A percentile compares a stretch with the other conserved stretches of the same genome.
Conservation (phyloP, 2,797 vertebrate species). For the Acridotheres tristis region DNA sequence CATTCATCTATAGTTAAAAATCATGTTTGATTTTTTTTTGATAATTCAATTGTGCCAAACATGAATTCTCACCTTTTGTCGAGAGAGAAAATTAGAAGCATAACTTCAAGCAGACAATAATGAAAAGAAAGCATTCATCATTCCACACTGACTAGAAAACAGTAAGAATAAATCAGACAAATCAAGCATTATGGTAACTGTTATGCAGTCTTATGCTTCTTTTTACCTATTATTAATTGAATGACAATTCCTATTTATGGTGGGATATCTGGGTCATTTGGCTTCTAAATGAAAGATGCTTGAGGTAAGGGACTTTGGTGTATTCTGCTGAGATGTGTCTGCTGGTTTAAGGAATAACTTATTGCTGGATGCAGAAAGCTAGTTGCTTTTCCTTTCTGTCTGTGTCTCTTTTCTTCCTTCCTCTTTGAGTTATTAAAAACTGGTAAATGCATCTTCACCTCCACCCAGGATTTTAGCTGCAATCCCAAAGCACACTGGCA, state of each 20-base stretch:
- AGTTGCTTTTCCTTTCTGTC: not conserved
- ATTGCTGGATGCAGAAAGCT: not conserved
- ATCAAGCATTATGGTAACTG: constrained; percentile 32
- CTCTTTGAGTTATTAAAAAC: not conserved
- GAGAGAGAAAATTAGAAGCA: constrained; percentile 11
- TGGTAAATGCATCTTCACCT: not conserved
- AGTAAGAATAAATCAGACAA: constrained; percentile 46
- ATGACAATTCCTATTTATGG: constrained; percentile 58
- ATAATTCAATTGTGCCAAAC: constrained; percentile 8
- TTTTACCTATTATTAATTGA: constrained; percentile 66
- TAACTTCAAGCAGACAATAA: constrained; percentile 22
- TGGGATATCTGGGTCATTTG: not conserved
- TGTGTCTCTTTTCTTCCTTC: too few relatives aligned
- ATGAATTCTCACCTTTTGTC: constrained; percentile 7
- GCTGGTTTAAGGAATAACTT: not conserved
- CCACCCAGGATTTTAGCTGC: not conserved
- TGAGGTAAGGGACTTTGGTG: not conserved
- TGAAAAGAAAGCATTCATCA: constrained; percentile 44
- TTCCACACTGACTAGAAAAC: constrained; percentile 44
- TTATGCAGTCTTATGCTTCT: constrained; percentile 58
- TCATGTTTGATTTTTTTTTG: constrained; percentile 1
- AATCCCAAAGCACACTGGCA: constrained; percentile 15
- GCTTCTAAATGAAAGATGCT: not conserved
- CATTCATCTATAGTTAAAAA: not conserved
- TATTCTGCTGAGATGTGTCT: not conserved